A percentile compares a stretch with the other conserved stretches of the same genome.
phyloP scores from a whole-genome alignment of 2,797 vertebrate species.

The Lycodopsis pacificus region DNA sequence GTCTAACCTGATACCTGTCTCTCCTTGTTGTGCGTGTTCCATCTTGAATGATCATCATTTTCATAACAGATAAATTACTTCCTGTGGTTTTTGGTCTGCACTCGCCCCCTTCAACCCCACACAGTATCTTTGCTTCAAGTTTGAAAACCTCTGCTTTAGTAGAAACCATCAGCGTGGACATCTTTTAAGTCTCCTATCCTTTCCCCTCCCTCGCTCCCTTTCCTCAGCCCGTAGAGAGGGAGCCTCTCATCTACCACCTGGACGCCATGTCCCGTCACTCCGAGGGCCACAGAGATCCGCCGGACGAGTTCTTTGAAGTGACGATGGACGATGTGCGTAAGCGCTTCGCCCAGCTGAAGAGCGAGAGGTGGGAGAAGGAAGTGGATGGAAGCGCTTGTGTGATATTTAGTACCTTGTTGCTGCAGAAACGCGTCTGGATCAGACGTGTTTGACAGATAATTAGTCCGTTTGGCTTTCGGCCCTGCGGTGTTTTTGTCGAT shows the following conservation, averaged over 20 bases:
- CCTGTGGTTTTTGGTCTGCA: background rate
- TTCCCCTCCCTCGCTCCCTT: background rate
- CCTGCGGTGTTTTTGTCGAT: conserved; percentile 45
- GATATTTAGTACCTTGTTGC: conserved; percentile 46
- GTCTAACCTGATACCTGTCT: background rate
- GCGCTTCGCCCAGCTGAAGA: conserved; percentile 94
- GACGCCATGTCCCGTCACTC: conserved; percentile 78
- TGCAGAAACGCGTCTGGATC: conserved; percentile 54
- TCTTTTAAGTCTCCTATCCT: background rate
- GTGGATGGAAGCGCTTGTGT: background rate
- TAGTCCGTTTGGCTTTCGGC: conserved; percentile 53
- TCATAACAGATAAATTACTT: background rate
- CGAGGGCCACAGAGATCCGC: conserved; percentile 78
- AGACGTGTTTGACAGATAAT: conserved; percentile 62
- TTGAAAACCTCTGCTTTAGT: background rate
- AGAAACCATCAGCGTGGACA: background rate
- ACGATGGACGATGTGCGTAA: conserved; percentile 94
- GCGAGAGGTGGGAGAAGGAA: conserved; percentile 86
- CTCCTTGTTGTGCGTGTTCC: background rate
- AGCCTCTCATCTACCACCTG: conserved; percentile 90
- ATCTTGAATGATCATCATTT: background rate
- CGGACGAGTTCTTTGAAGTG: conserved; percentile 97
- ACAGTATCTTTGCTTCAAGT: background rate
- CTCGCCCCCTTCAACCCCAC: background rate
- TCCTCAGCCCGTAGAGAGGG: conserved; percentile 86